A percentile compares a stretch with the other conserved stretches of the same genome.
phyloP scores from a whole-genome alignment of 2,797 vertebrate species.

The Aldrovandia affinis region DNA sequence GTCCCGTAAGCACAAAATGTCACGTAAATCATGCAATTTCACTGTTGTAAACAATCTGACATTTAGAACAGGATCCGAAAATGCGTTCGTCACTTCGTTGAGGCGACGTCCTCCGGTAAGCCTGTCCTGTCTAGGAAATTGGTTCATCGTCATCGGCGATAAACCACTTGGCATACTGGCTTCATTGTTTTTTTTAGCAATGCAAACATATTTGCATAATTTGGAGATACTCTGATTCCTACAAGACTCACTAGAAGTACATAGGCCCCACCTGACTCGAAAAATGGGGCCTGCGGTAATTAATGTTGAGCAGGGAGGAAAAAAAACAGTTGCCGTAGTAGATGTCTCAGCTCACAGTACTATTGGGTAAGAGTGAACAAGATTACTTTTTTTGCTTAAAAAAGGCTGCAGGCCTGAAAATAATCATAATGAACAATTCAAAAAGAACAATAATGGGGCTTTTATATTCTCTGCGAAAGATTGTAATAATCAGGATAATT shows the following conservation, averaged over 20 bases:
- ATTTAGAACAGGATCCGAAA: neutral
- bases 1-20: neutral
- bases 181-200: conserved; percentile 42
- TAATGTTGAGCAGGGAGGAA: conserved; percentile 10
- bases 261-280: conserved; percentile 38
- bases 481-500: conserved; percentile 66
- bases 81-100: neutral
- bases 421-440: conserved; percentile 66
- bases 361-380: conserved; percentile 49
- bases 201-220: conserved; percentile 52
- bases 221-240: conserved; percentile 37
- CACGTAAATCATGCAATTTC: neutral
- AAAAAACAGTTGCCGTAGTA: conserved; percentile 19
- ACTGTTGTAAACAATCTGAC: neutral
- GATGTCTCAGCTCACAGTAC: conserved; percentile 42
- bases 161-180: conserved; percentile 35
- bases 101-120: neutral
- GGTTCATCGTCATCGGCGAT: conserved; percentile 23
- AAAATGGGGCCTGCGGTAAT: conserved; percentile 45
- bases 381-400: conserved; percentile 47
- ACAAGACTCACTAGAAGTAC: conserved; percentile 37
- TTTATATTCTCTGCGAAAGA: conserved; percentile 64
- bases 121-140: neutral
- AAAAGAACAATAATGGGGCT: conserved; percentile 66
- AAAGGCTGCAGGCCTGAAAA: conserved; percentile 61